These are phyloP conservation scores for Archaeoteleia sp. DNA, from an alignment of 2,888 invertebrate genomes.

Conservation along the genomic window DNA sequence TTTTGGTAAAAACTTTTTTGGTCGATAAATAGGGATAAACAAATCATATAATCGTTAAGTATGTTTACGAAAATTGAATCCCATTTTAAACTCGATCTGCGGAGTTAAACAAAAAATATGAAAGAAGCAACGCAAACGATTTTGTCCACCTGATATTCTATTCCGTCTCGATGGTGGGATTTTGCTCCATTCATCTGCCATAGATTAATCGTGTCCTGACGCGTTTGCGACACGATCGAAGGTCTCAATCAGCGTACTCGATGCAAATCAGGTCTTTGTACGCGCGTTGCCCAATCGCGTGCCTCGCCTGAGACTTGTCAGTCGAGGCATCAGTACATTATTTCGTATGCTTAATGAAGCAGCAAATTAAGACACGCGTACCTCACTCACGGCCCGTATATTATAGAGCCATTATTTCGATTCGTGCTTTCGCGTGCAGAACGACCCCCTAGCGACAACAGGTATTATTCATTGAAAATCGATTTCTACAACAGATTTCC, in stretches of 20 bases:
- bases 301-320: constrained; percentile 22
- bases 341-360: constrained; percentile 48
- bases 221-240: constrained; percentile 33
- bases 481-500: constrained; percentile 41
- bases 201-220: constrained; percentile 30
- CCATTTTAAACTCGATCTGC: too few species aligned
- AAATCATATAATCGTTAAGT: too few species aligned
- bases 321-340: constrained; percentile 7
- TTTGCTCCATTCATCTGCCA: constrained; percentile 30
- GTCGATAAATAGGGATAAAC: too few species aligned
- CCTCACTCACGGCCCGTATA: constrained; percentile 3
- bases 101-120: too few species aligned
- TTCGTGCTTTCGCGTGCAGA: constrained; percentile 16
- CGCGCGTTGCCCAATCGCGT: constrained; percentile 27
- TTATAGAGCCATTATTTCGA: constrained; percentile 35
- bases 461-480: constrained; percentile 44
- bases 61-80: too few species aligned
- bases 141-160: constrained; percentile 9
- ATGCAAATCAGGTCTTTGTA: constrained; percentile 24
- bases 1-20: too few species aligned
- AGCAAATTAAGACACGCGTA: constrained; percentile 50
- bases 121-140: constrained; percentile 6
- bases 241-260: constrained; percentile 25
- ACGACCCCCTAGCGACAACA: constrained; percentile 40
- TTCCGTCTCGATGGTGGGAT: constrained; percentile 15